Evolutionary conservation across 2,797 vertebrate species (phyloP), one percentile per base, ranked within the genome.

Genomic region (Poeciliopsis presidionis): DNA sequence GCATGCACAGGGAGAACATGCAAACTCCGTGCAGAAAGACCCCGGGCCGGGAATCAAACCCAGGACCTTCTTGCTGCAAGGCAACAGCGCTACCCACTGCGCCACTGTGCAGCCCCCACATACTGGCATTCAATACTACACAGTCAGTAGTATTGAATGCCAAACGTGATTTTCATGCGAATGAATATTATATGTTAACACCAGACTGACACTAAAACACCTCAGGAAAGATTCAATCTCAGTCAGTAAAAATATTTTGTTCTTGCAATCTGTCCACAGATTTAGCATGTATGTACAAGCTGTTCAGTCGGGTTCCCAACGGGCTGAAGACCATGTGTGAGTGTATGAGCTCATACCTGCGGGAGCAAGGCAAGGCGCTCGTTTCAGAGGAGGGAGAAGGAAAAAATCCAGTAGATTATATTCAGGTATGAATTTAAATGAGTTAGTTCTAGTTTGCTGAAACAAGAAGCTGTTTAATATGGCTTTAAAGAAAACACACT

Each of bases 281-380:
- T 92, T 95, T 99, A 92, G 98, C 97, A 76, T 99, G 98, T 90
- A 99, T 99, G 98, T 99, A 99, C 95, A 99, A 99, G 94, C 94
- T 99, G 86, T 99, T 99, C 88, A 98, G 98, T 90, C 95, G 98
- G 79, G 98, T 99, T 91, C 98, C 97, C 89, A 99, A 98, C 77
- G 98, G 98, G 84, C 95, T 99, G 93, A 99, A 99, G 96, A 98
- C 98, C 1, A 99, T 99, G 98, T 98, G 97, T 46, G 98, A 99
- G 86, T 99, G 98, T 86, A 98, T 99, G 98, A 99, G 98, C 90
- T 97, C 97, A 0, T 99, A 98, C 91, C 95, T 99, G 88, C 95
- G 98, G 85, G 98, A 99, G 81, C 97, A 99, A 93, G 98, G 98
- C 83, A 99, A 99, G 95, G 97, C 98, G 36, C 96, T 99, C 6